phyloP scores from a whole-genome alignment of 2,113 vertebrate species.

The Sinocyclocheilus rhinocerous region DNA sequence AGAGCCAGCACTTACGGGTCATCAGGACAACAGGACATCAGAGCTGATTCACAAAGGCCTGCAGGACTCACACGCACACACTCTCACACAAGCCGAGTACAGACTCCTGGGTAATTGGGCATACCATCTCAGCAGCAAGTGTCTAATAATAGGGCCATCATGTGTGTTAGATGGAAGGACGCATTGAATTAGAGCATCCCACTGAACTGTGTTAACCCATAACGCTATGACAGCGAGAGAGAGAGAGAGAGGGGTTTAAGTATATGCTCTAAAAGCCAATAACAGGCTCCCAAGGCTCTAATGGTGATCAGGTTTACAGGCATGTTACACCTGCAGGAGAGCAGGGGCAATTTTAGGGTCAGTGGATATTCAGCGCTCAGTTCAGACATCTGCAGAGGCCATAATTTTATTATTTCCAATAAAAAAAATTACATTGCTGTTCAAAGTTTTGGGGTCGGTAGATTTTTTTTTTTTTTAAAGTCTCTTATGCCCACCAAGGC shows the following conservation, averaged over 20 bases:
- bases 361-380: neutral
- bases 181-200: conserved; percentile 32
- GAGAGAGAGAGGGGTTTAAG: neutral
- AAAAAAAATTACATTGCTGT: neutral
- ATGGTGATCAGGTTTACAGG: conserved; percentile 12
- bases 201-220: conserved; percentile 39
- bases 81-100: neutral
- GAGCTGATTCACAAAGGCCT: conserved; percentile 45
- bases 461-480: no score
- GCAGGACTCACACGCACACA: conserved; percentile 12
- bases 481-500: no score
- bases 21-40: conserved; percentile 30
- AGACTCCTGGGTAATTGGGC: conserved; percentile 49
- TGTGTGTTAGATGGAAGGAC: conserved; percentile 16
- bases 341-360: conserved; percentile 5
- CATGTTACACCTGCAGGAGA: neutral
- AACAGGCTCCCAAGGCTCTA: neutral
- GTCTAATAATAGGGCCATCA: conserved; percentile 37
- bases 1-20: conserved; percentile 41
- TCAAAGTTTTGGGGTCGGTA: no score
- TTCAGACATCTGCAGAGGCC: neutral
- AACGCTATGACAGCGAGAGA: conserved; percentile 8
- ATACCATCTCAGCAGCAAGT: conserved; percentile 32
- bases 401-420: neutral
- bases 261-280: neutral